These are phyloP conservation scores for Bellardia pandia DNA, from an alignment of 2,888 invertebrate genomes.

Conservation along the genomic window DNA sequence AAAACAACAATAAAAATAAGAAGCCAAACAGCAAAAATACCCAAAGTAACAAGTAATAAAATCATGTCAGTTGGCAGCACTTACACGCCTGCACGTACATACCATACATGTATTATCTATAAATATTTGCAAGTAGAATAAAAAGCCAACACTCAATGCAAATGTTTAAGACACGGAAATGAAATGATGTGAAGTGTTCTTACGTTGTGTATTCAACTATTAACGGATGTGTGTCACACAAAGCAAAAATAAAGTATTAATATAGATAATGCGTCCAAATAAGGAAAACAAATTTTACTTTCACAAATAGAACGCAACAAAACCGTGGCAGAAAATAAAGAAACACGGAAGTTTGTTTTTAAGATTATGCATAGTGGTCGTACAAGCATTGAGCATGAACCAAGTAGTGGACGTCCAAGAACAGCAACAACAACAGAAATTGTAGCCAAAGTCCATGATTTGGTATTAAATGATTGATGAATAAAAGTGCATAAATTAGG, in stretches of 20 bases:
- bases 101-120: neutral
- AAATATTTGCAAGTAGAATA: neutral
- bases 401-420: no score
- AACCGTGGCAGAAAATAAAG: neutral
- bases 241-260: no score
- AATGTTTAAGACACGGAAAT: constrained; percentile 15
- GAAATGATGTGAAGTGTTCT: neutral
- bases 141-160: neutral
- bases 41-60: constrained; percentile 19
- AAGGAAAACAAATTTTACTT: neutral
- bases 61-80: neutral
- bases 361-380: neutral
- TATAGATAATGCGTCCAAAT: no score
- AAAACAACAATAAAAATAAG: constrained; percentile 12
- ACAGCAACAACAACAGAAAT: no score
- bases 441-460: no score
- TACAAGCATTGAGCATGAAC: no score
- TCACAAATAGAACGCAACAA: neutral
- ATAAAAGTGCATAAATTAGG: no score
- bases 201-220: constrained; percentile 7
- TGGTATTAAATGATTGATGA: no score
- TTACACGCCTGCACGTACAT: neutral
- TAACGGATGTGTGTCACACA: neutral
- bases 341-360: neutral
- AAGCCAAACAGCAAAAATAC: neutral